These are phyloP conservation scores for Brachionus angularis DNA, from an alignment of 1,140 invertebrate genomes.

Conservation along the genomic window DNA sequence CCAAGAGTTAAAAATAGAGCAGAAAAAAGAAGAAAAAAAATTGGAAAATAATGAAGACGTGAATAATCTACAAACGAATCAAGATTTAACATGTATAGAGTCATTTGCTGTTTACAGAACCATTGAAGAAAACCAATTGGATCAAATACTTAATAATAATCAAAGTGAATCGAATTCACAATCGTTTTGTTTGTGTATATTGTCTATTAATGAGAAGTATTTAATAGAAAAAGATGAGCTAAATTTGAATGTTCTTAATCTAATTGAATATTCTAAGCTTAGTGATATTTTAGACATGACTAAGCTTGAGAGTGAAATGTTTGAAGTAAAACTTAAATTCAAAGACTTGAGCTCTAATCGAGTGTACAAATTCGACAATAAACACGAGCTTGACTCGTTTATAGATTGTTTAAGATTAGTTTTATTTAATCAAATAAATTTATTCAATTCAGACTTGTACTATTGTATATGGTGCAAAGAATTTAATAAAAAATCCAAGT, in stretches of 20 bases:
- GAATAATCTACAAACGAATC: no score
- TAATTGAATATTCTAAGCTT: constrained; percentile 16
- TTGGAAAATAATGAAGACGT: no score
- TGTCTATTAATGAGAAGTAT: neutral
- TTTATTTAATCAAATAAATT: constrained; percentile 17
- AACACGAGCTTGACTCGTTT: neutral
- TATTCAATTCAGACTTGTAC: constrained; percentile 17
- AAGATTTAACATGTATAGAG: no score
- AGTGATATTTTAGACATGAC: constrained; percentile 14
- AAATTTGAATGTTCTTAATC: neutral
- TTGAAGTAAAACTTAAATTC: constrained; percentile 31
- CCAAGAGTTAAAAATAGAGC: neutral
- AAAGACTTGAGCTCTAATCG: constrained; percentile 27
- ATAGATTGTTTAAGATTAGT: constrained; percentile 14
- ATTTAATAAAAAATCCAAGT: constrained; percentile 30
- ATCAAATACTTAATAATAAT: constrained; percentile 18
- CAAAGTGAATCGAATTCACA: no score
- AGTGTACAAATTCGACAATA: constrained; percentile 23
- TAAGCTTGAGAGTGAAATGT: neutral
- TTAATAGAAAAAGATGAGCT: constrained; percentile 11
- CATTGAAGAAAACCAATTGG: constrained; percentile 5
- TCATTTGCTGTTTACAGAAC: neutral
- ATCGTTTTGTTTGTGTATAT: neutral
- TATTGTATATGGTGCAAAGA: constrained; percentile 22
- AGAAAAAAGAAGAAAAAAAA: neutral